Evolutionary conservation across 2,888 invertebrate species (phyloP).

Genomic region (Hololepta plana): DNA sequence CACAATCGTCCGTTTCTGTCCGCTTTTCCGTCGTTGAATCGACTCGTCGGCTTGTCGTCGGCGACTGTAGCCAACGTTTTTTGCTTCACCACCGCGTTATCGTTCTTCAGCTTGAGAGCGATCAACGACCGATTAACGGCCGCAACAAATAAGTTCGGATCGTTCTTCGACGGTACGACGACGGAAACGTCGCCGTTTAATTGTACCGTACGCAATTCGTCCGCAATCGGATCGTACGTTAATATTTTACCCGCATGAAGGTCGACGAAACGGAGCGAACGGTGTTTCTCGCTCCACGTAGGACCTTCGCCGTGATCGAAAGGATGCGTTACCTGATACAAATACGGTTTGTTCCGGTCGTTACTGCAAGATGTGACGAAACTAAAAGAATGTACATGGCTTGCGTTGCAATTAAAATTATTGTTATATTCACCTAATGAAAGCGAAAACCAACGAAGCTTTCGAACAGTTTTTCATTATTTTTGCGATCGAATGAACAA

Average conservation of each 20-base stretch:
- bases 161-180: conserved; percentile 26
- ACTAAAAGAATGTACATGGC: no score
- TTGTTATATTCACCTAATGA: no score
- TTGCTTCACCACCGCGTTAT: conserved; percentile 7
- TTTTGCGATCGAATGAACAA: no score
- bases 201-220: conserved; percentile 11
- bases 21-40: conserved; percentile 43
- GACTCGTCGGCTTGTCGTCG: conserved; percentile 25
- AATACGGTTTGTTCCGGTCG: conserved; percentile 7
- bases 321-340: conserved; percentile 13
- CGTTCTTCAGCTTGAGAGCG: conserved; percentile 31
- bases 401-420: no score
- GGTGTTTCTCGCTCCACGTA: conserved; percentile 27
- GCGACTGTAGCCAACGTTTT: conserved; percentile 27
- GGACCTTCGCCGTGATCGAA: conserved; percentile 31
- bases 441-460: no score
- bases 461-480: no score
- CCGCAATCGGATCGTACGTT: conserved; percentile 23
- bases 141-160: conserved; percentile 23
- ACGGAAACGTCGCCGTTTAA: conserved; percentile 22
- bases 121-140: conserved; percentile 26
- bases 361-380: no score
- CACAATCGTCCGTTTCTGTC: conserved; percentile 35
- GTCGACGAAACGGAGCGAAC: conserved; percentile 32
- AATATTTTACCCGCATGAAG: conserved; percentile 24